phyloP scores from a whole-genome alignment of 1,140 invertebrate species.

The Pseudomyrmex dendroicus region DNA sequence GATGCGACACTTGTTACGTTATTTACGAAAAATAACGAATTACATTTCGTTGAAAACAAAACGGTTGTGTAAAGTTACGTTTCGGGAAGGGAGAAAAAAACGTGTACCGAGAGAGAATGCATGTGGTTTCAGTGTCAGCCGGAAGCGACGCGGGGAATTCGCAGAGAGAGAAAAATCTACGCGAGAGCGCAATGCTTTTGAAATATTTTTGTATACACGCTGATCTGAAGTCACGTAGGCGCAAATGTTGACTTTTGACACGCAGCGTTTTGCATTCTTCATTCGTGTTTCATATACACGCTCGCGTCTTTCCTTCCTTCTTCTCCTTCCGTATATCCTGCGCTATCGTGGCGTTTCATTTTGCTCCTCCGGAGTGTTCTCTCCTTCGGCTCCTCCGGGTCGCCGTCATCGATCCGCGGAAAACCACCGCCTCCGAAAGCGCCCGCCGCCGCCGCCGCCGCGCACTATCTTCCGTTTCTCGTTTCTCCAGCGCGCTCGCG shows the following conservation, averaged over 20 bases:
- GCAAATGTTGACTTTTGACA: conserved; percentile 36
- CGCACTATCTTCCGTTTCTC: conserved; percentile 53
- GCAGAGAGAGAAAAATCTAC: no score
- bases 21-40: no score
- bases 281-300: conserved; percentile 5
- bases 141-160: no score
- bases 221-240: conserved; percentile 29
- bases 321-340: background rate
- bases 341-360: conserved; percentile 30
- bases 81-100: no score
- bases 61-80: no score
- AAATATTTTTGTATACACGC: background rate
- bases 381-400: conserved; percentile 46
- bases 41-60: no score
- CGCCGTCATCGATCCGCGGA: conserved; percentile 67
- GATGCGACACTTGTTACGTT: no score
- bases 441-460: background rate
- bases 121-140: no score
- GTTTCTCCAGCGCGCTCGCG: conserved; percentile 44
- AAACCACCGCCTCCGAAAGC: conserved; percentile 57
- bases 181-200: background rate
- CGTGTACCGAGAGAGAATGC: no score
- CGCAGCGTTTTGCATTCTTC: conserved; percentile 49
- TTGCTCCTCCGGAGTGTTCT: conserved; percentile 37
- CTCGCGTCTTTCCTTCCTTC: background rate